Conservation (phyloP, 2,797 vertebrate genomes). For the Coccyzus lansbergi region DNA sequence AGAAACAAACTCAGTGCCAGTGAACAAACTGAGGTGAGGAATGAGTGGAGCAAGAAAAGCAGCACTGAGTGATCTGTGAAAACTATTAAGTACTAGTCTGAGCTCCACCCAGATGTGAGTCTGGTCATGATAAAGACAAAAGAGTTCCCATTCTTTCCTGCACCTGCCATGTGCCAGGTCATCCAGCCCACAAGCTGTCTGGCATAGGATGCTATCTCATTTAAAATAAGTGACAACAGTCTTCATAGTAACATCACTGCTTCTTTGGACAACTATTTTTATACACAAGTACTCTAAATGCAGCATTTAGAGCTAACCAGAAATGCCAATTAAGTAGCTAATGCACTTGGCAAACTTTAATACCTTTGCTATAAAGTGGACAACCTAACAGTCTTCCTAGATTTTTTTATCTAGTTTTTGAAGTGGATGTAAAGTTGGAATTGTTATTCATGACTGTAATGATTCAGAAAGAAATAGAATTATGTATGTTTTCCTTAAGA, state of each 20-base stretch:
- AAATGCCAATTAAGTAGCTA: neutral
- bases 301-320: neutral
- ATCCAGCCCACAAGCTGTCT: neutral
- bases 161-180: neutral
- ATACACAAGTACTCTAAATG: neutral
- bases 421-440: neutral
- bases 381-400: neutral
- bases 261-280: neutral
- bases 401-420: neutral
- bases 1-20: neutral
- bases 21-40: neutral
- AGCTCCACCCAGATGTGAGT: neutral
- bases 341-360: neutral
- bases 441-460: neutral
- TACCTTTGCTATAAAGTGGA: neutral
- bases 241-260: neutral
- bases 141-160: neutral
- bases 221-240: neutral
- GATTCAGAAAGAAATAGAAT: slow-evolving; percentile 5
- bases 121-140: neutral
- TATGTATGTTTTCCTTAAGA: neutral
- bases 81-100: neutral
- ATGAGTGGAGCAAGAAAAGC: neutral
- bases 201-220: neutral
- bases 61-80: neutral